Conservation (phyloP, 2,888 invertebrate species). For the Drosophila yooni region DNA sequence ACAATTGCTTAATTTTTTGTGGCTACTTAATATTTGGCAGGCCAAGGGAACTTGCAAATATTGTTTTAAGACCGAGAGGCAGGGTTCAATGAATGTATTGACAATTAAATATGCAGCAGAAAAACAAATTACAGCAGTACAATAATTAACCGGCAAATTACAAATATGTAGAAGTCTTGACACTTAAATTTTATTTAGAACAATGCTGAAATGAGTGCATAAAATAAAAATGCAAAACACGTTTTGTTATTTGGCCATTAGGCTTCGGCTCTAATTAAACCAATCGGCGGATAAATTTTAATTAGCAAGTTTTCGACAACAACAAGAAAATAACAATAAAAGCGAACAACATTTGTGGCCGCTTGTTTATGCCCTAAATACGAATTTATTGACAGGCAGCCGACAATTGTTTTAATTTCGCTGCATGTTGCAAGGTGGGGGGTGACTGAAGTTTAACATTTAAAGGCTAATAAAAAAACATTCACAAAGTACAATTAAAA, state of each 20-base stretch:
- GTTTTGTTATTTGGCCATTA: conserved; percentile 58
- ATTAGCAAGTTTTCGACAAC: conserved; percentile 56
- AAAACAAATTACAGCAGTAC: background rate
- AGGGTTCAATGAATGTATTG: background rate
- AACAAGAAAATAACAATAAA: conserved; percentile 44
- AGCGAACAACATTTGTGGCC: conserved; percentile 53
- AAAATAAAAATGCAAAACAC: conserved; percentile 23
- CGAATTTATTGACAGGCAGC: conserved; percentile 51
- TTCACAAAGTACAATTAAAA: conserved; percentile 71
- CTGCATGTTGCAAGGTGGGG: background rate
- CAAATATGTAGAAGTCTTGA: conserved; percentile 9
- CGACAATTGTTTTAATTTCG: conserved; percentile 74
- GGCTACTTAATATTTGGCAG: background rate
- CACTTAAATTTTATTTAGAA: conserved; percentile 14
- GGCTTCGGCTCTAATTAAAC: conserved; percentile 69
- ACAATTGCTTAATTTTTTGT: background rate
- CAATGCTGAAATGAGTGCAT: conserved; percentile 17
- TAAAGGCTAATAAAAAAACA: conserved; percentile 70
- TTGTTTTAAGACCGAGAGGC: background rate
- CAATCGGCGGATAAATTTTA: conserved; percentile 73
- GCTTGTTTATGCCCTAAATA: conserved; percentile 58
- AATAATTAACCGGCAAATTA: background rate
- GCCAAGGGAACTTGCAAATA: background rate
- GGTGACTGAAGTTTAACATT: conserved; percentile 34
- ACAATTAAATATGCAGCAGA: background rate